Evolutionary conservation across 2,113 vertebrate genomes (phyloP), one percentile per base, ranked within the genome.

Genomic region (Vulpes vulpes): DNA sequence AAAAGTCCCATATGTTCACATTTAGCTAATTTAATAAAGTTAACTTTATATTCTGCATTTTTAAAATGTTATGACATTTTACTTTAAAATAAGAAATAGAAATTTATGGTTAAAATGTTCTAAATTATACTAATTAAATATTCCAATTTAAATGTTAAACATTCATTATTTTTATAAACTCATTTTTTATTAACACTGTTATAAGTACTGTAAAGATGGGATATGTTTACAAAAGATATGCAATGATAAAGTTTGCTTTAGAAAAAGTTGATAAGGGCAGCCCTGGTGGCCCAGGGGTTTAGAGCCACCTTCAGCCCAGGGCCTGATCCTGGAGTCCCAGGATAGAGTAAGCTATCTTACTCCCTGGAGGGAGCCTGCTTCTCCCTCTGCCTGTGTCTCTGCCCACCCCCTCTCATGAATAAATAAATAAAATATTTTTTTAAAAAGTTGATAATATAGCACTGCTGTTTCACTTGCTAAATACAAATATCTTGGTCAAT

Each of bases 21-120:
- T 92, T 92, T 30, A 74, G 19, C 20, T 93, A 89, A 91, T 91
- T 95, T 96, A 89, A 95, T 96, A 91, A 95, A 82, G 49, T 82
- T 82, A 91, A 97, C 55, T 92, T 97, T 93, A 90, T 78, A 82
- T 86, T 91, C 35, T 94, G 12, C 32, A 90, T 84, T 97, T 95
- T 60, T 2, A 89, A 93, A 96, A 35, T 91, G 11, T 82, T 97
- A 62, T 69, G 16, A 74, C 57, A 96, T 95, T 97, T 89, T 84
- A 92, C 69, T 94, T 97, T 93, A 89, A 96, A 84, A 81, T 95
- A 81, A 80, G 51, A 95, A 76, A 71, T 83, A 89, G 22, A 87
- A 74, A 85, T 73, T 82, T 89, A 81, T 86, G 23, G 4, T 25
- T 94, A 71, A 94, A 84, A 49, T 95, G 5, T 81, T 88, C 38